phyloP scores from a whole-genome alignment of 2,888 invertebrate species.

The Galeruca laticollis region DNA sequence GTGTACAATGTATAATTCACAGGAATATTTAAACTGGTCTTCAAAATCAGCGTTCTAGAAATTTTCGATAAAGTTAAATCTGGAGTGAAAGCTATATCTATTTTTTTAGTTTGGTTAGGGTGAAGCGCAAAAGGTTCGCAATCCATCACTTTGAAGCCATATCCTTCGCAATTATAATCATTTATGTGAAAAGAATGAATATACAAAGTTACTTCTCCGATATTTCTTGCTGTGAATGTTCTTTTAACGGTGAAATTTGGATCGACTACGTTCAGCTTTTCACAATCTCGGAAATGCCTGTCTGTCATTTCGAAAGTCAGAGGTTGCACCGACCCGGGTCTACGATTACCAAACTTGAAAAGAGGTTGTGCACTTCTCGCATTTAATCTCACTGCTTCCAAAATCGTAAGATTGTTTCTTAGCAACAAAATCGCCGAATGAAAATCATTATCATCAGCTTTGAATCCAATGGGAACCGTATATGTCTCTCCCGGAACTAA shows the following conservation, averaged over 20 bases:
- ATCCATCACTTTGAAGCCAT: slow-evolving; percentile 81
- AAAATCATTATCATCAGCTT: slow-evolving; percentile 65
- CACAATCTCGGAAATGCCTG: slow-evolving; percentile 72
- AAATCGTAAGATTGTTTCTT: slow-evolving; percentile 93
- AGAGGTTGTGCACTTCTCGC: slow-evolving; percentile 89
- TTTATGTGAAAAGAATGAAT: slow-evolving; percentile 78
- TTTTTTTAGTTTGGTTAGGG: slow-evolving; percentile 80
- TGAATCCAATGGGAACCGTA: slow-evolving; percentile 68
- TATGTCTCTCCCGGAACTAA: slow-evolving; percentile 72
- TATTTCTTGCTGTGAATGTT: slow-evolving; percentile 88
- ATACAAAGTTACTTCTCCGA: slow-evolving; percentile 88
- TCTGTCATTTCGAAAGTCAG: slow-evolving; percentile 83
- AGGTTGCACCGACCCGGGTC: slow-evolving; percentile 80
- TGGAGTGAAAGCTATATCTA: slow-evolving; percentile 90
- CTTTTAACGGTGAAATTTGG: slow-evolving; percentile 82
- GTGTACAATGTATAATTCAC: slow-evolving; percentile 80
- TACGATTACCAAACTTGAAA: slow-evolving; percentile 90
- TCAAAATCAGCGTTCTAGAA: slow-evolving; percentile 73
- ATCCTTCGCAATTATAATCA: slow-evolving; percentile 79
- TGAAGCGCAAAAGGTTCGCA: slow-evolving; percentile 78
- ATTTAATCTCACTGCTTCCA: slow-evolving; percentile 86
- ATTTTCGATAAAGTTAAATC: slow-evolving; percentile 86
- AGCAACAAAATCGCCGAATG: slow-evolving; percentile 70
- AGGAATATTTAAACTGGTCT: slow-evolving; percentile 72
- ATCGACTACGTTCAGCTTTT: slow-evolving; percentile 62